Evolutionary conservation across 2,797 vertebrate genomes (phyloP).

Genomic region (Sphenodon punctatus): DNA sequence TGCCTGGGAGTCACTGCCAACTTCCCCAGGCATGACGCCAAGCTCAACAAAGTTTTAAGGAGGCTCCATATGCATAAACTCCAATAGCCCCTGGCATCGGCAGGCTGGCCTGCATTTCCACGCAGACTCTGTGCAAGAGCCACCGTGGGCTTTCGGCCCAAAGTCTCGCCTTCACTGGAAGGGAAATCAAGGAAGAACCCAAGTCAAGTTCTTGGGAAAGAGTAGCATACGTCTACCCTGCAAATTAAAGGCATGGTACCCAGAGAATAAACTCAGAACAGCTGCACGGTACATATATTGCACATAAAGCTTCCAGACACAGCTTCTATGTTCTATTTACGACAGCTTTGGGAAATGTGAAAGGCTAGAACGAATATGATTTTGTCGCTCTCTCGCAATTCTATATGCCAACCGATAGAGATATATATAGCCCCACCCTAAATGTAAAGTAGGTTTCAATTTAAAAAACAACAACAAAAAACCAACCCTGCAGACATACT

Average conservation of each 20-base stretch:
- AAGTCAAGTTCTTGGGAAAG: too few relatives aligned
- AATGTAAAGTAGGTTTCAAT: too few relatives aligned
- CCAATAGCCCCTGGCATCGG: background rate
- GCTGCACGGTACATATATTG: background rate
- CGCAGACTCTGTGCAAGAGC: background rate
- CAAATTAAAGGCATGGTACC: background rate
- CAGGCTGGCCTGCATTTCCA: background rate
- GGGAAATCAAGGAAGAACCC: too few relatives aligned
- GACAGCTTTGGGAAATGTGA: background rate
- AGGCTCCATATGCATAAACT: rapidly evolving
- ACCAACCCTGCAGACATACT: too few relatives aligned
- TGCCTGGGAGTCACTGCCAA: background rate
- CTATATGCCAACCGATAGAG: too few relatives aligned
- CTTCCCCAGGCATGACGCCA: background rate
- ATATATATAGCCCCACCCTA: too few relatives aligned
- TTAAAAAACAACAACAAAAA: too few relatives aligned
- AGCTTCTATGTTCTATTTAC: background rate
- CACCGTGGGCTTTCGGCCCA: background rate
- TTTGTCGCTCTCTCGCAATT: too few relatives aligned
- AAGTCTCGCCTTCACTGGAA: background rate
- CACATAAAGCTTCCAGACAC: background rate
- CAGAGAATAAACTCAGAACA: background rate
- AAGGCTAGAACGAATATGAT: background rate
- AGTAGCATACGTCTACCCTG: too few relatives aligned
- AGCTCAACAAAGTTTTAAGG: background rate